These are phyloP conservation scores for Ellobium chinense DNA, from an alignment of 2,888 invertebrate species.

Conservation along the genomic window DNA sequence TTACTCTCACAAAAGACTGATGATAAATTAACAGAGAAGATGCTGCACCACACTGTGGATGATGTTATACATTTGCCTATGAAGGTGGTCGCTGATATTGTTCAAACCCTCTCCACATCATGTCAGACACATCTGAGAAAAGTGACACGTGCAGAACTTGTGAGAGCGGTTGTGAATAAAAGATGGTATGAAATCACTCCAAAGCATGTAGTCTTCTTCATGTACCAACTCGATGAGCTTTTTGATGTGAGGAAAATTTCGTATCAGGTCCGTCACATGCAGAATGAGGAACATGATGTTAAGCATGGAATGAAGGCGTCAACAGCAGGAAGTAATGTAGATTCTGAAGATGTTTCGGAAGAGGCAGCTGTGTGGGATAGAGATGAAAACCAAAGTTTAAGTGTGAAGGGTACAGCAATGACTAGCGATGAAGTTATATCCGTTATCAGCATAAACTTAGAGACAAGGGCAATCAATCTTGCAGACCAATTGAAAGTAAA, in stretches of 20 bases:
- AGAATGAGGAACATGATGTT: background rate
- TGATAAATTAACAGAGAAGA: background rate
- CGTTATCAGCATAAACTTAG: constrained; percentile 22
- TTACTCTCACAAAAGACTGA: constrained; percentile 24
- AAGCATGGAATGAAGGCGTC: background rate
- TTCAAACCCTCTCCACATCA: constrained; percentile 19
- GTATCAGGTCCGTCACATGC: background rate
- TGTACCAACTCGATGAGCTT: constrained; percentile 42
- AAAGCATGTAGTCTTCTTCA: constrained; percentile 28
- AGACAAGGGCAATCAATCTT: background rate
- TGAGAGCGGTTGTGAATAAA: constrained; percentile 20
- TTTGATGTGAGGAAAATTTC: constrained; percentile 31
- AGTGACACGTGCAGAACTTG: background rate
- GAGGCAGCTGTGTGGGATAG: background rate
- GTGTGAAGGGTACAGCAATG: background rate
- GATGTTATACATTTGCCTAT: constrained; percentile 23
- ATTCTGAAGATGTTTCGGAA: background rate
- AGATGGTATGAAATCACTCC: constrained; percentile 36
- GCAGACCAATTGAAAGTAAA: constrained; percentile 34
- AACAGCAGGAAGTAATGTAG: background rate
- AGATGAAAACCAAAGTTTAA: background rate
- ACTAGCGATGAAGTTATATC: background rate
- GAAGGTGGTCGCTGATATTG: constrained; percentile 26
- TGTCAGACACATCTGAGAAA: constrained; percentile 7
- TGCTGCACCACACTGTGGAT: constrained; percentile 16